phyloP scores from a whole-genome alignment of 2,888 invertebrate species.

The Furcula furcula region DNA sequence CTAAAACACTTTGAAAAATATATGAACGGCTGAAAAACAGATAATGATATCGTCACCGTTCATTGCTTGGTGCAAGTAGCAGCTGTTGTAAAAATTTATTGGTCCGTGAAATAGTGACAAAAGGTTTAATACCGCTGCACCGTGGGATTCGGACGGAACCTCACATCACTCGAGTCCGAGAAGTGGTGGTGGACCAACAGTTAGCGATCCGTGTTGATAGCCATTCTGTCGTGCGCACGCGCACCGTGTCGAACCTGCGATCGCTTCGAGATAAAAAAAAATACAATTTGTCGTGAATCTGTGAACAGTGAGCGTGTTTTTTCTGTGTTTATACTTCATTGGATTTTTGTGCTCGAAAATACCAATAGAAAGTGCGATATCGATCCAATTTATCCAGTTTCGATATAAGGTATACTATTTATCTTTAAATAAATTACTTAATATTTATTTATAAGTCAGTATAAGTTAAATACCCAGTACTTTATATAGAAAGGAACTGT shows the following conservation, averaged over 20 bases:
- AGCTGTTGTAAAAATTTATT: no score
- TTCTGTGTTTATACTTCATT: slow-evolving; percentile 38
- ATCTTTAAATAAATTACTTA: slow-evolving; percentile 9
- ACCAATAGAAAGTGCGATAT: slow-evolving; percentile 39
- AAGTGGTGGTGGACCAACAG: slow-evolving; percentile 50
- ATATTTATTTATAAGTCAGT: no score
- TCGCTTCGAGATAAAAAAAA: slow-evolving; percentile 24
- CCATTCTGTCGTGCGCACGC: slow-evolving; percentile 54
- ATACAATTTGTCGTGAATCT: slow-evolving; percentile 17
- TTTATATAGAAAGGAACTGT: no score
- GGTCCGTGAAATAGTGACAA: slow-evolving; percentile 44
- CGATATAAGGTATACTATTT: slow-evolving; percentile 11
- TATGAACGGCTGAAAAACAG: no score
- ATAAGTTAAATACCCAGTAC: no score
- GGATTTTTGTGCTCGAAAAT: slow-evolving; percentile 42
- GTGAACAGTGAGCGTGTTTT: slow-evolving; percentile 31
- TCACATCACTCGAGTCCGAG: slow-evolving; percentile 26
- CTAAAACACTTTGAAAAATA: no score
- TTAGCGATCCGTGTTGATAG: slow-evolving; percentile 54
- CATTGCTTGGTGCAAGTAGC: no score
- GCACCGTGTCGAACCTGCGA: slow-evolving; percentile 31
- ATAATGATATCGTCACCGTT: no score
- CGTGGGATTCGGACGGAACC: slow-evolving; percentile 57
- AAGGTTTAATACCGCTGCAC: slow-evolving; percentile 45
- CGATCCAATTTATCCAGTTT: slow-evolving; percentile 5